A percentile compares a stretch with the other conserved stretches of the same genome.
Evolutionary conservation across 2,797 vertebrate species (phyloP).

Genomic region (Capromys pilorides): DNA sequence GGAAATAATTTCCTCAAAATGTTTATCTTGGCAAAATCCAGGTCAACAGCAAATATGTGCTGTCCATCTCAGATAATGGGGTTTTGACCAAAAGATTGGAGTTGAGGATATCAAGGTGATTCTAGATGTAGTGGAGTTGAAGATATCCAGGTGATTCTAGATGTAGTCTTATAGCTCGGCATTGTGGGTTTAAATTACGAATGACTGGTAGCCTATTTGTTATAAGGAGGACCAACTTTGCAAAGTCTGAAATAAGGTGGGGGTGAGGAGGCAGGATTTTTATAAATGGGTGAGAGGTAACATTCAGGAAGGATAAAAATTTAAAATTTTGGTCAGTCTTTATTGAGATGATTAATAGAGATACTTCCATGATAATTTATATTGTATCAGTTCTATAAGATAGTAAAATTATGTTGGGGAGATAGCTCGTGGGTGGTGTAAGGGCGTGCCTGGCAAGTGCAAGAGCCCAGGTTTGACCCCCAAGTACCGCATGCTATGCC

Average conservation of each 20-base stretch:
- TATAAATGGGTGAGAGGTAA: slow-evolving; percentile 36
- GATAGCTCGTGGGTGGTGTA: no score
- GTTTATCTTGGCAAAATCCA: slow-evolving; percentile 45
- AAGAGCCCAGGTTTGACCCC: no score
- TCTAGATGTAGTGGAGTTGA: slow-evolving; percentile 1
- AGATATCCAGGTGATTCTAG: not conserved
- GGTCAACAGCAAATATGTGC: not conserved
- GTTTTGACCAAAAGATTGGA: slow-evolving; percentile 9
- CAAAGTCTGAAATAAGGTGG: not conserved
- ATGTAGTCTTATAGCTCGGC: not conserved
- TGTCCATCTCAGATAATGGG: not conserved
- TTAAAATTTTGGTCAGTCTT: slow-evolving; percentile 19
- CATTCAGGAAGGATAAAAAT: not conserved
- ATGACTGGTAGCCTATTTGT: not conserved
- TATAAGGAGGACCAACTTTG: not conserved
- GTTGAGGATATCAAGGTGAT: not conserved
- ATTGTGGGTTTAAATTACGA: not conserved
- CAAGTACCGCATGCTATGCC: no score
- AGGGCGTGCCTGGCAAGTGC: no score
- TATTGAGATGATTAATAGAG: slow-evolving; percentile 8
- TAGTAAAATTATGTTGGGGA: not conserved
- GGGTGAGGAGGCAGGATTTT: not conserved
- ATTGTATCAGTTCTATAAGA: not conserved
- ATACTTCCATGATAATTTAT: not conserved
- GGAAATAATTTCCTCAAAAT: not conserved